Evolutionary conservation across 2,888 invertebrate genomes (phyloP).

Genomic region (Nomada goodeniana): DNA sequence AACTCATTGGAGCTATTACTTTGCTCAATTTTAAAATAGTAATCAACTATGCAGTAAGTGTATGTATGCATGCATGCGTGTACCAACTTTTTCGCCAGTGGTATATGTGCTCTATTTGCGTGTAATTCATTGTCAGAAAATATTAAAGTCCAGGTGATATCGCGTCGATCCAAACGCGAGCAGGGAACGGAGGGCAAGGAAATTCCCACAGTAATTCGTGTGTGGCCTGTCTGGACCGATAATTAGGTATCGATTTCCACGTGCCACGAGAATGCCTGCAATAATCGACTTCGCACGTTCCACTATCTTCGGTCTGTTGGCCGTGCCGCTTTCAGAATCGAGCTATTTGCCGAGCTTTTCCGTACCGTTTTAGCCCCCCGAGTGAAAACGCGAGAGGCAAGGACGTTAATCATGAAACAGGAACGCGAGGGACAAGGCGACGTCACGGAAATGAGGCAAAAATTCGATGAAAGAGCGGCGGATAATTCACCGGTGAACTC

Average conservation of each 20-base stretch:
- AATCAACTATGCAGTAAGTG: too few relatives aligned
- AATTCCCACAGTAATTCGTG: slow-evolving; percentile 63
- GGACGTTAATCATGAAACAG: slow-evolving; percentile 53
- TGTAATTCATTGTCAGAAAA: neutral
- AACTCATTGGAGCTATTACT: too few relatives aligned
- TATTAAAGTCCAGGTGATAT: neutral
- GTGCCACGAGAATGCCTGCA: slow-evolving; percentile 61
- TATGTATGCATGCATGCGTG: too few relatives aligned
- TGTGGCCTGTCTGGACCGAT: slow-evolving; percentile 63
- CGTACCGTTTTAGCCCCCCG: neutral
- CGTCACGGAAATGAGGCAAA: slow-evolving; percentile 52
- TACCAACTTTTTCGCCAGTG: too few relatives aligned
- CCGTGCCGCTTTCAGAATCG: slow-evolving; percentile 33
- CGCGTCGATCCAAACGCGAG: slow-evolving; percentile 44
- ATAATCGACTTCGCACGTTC: slow-evolving; percentile 71
- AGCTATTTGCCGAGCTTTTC: slow-evolving; percentile 52
- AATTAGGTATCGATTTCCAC: slow-evolving; percentile 72
- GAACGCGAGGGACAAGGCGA: neutral
- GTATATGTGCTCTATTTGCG: too few relatives aligned
- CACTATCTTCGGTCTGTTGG: slow-evolving; percentile 58
- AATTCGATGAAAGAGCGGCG: slow-evolving; percentile 44
- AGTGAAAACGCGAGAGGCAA: neutral
- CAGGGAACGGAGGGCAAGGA: slow-evolving; percentile 53
- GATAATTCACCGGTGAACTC: slow-evolving; percentile 35
- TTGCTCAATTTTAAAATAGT: too few relatives aligned